Base-by-base conservation (phyloP, 2,797 vertebrate genomes). In the Nyctibius grandis region DNA sequence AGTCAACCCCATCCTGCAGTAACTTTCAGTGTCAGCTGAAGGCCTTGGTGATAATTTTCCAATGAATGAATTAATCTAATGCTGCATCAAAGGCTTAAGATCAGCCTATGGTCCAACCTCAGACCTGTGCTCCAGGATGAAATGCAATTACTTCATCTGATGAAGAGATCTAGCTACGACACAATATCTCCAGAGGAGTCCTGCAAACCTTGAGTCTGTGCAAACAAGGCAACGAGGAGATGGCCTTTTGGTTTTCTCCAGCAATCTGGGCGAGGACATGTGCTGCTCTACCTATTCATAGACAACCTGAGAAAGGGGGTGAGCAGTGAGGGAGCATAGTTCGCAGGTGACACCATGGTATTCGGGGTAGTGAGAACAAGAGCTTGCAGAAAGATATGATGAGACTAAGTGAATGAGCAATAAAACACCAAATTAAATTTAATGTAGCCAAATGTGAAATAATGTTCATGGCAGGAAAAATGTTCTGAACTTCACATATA, bases 401-500 rank as follows among this genome's bases (percentile, higher is more conserved):
- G 53, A 92, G 56, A 60, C 68, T 88, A 92, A 93, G 28, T 64
- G 88, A 94, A 94, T 59, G 91, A 92, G 72, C 56, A 87, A 92
- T 92, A 94, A 96, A 93, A 18, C 21, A 94, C 68, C 21, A 92
- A 92, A 95, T 96, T 92, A 92, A 94, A 94, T 87, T 85, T 95
- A 96, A 93, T 80, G 64, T 68, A 74, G 38, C 40, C 91, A 91
- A 93, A 95, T 63, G 78, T 85, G 75, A 93, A 92, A 40, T 64
- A 77, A 92, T 68, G 40, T 91, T 95, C 81, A 53, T 1, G 12
- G 75, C 68, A 93, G 64, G 42, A 91, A 95, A 97, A 93, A 48
- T 83, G 60, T 77, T 74, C 72, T 95, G 86, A 94, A 93, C 57
- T 90, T 95, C 53, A 72, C 0, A 0, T 87, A 85, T 80, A 91